Conservation (phyloP, 2,113 vertebrate genomes). For the Spheniscus mendiculus region DNA sequence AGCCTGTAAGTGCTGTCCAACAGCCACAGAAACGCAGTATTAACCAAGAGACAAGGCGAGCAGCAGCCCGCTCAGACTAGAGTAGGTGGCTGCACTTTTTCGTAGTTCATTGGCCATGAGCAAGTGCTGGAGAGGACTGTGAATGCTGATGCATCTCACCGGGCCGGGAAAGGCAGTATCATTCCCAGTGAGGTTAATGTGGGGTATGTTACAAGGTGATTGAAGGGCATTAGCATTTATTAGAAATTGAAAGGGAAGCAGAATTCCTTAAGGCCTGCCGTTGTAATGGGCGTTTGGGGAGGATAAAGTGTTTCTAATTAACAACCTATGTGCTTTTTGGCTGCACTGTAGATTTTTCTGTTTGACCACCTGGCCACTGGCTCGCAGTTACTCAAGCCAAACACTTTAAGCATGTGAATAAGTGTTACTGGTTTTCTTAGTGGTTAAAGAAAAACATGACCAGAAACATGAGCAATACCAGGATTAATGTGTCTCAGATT, state of each 20-base stretch:
- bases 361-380: neutral
- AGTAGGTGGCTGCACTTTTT: neutral
- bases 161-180: neutral
- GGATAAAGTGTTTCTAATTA: slow-evolving; percentile 16
- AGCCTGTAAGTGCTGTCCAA: neutral
- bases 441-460: neutral
- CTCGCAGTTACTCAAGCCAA: neutral
- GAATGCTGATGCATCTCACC: neutral
- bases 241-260: neutral
- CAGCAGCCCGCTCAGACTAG: neutral
- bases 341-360: neutral
- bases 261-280: neutral
- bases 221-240: neutral
- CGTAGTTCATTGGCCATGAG: neutral
- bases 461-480: neutral
- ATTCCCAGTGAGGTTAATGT: neutral
- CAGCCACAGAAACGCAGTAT: neutral
- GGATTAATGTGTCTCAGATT: neutral
- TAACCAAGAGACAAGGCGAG: neutral
- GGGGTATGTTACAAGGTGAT: neutral
- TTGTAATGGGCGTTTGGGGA: neutral
- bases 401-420: neutral
- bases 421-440: neutral
- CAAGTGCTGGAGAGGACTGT: neutral
- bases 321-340: neutral